Evolutionary conservation across 2,797 vertebrate genomes (phyloP).

Genomic region (Parauchenoglanis ngamensis): DNA sequence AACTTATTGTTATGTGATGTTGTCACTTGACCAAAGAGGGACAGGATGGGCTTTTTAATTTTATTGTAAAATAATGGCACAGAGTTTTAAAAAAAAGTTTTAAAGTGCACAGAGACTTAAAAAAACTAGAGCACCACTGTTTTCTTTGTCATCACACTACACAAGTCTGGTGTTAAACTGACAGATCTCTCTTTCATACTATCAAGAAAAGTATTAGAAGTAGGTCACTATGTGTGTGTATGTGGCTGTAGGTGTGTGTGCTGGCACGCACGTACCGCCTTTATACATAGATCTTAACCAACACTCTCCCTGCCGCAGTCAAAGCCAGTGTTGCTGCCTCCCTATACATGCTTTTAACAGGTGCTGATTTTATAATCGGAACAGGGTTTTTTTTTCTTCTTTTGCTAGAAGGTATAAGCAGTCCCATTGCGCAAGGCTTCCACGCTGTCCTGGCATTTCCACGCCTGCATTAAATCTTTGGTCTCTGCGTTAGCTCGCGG

Average conservation of each 20-base stretch:
- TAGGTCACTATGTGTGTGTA: slow-evolving; percentile 20
- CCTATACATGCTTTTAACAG: slow-evolving; percentile 19
- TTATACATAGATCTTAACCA: slow-evolving; percentile 26
- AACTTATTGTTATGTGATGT: neutral
- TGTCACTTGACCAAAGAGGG: neutral
- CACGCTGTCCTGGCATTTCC: slow-evolving; percentile 70
- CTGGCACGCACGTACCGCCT: neutral
- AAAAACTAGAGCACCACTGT: slow-evolving; percentile 8
- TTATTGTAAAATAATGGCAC: neutral
- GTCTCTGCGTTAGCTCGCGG: slow-evolving; percentile 70
- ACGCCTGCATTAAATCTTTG: slow-evolving; percentile 78
- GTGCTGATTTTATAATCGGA: slow-evolving; percentile 45
- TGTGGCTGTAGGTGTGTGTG: slow-evolving; percentile 13
- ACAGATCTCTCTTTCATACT: neutral
- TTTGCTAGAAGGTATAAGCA: slow-evolving; percentile 26
- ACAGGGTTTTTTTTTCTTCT: neutral
- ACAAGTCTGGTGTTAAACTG: neutral
- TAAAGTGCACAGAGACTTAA: neutral
- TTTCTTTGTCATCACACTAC: neutral
- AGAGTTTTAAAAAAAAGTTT: too few species aligned
- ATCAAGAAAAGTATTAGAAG: slow-evolving; percentile 5
- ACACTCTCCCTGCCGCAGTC: neutral
- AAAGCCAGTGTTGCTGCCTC: neutral
- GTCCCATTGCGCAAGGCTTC: slow-evolving; percentile 43
- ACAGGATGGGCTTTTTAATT: neutral